Conservation (phyloP, 1,140 invertebrate species). For the Hycleus phaleratus region DNA sequence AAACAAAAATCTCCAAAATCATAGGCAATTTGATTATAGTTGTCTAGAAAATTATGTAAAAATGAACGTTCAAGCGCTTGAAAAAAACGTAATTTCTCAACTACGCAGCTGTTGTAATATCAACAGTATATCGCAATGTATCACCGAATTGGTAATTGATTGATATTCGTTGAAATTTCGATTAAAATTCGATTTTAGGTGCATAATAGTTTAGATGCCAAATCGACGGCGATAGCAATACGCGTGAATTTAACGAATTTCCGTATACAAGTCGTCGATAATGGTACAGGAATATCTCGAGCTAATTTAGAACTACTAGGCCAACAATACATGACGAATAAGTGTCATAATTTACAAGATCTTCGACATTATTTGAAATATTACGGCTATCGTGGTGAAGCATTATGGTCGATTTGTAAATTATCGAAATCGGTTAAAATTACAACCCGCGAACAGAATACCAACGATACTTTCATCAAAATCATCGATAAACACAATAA, state of each 20-base stretch:
- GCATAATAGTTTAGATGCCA: slow-evolving; percentile 58
- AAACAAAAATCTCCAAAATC: no score
- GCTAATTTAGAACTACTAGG: slow-evolving; percentile 49
- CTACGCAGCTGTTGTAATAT: slow-evolving; percentile 25
- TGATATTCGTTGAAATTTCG: not conserved
- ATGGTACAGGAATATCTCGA: slow-evolving; percentile 51
- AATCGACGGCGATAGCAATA: slow-evolving; percentile 53
- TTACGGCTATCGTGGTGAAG: slow-evolving; percentile 58
- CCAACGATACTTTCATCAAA: slow-evolving; percentile 44
- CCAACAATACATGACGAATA: slow-evolving; percentile 54
- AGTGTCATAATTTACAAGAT: slow-evolving; percentile 46
- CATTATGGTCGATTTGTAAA: slow-evolving; percentile 52
- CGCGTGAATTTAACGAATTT: slow-evolving; percentile 49
- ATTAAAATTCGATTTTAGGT: slow-evolving; percentile 38
- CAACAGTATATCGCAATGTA: slow-evolving; percentile 29
- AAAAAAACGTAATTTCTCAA: slow-evolving; percentile 21
- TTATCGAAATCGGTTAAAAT: slow-evolving; percentile 50
- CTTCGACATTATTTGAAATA: slow-evolving; percentile 45
- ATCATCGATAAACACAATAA: slow-evolving; percentile 33
- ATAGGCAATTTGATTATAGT: no score
- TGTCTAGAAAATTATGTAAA: not conserved
- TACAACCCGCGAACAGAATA: slow-evolving; percentile 41
- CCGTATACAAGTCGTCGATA: slow-evolving; percentile 59
- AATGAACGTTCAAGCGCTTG: slow-evolving; percentile 11
- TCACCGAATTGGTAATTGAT: slow-evolving; percentile 33